A percentile compares a stretch with the other conserved stretches of the same genome.
Evolutionary conservation across 2,888 invertebrate species (phyloP).

Genomic region (Ichneumoninae sp.): DNA sequence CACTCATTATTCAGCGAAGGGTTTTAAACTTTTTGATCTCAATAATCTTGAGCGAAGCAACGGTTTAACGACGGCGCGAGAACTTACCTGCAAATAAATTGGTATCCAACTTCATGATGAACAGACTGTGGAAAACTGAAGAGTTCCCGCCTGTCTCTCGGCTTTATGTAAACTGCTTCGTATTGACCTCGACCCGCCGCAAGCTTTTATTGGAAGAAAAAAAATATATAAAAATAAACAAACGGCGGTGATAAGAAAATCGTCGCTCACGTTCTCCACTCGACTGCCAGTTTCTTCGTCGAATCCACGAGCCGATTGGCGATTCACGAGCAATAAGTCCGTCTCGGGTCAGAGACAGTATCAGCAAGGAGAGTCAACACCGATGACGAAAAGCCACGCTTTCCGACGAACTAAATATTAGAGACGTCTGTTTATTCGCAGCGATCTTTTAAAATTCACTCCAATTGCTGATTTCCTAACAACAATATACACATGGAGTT

Average conservation of each 20-base stretch:
- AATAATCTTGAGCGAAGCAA: neutral
- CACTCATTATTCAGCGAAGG: neutral
- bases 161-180: constrained; percentile 51
- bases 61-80: neutral
- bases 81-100: constrained; percentile 33
- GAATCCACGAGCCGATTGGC: constrained; percentile 30
- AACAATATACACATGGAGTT: neutral
- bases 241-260: constrained; percentile 50
- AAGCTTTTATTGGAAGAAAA: constrained; percentile 19
- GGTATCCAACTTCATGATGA: constrained; percentile 52
- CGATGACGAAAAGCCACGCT: constrained; percentile 4
- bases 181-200: constrained; percentile 50
- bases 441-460: neutral
- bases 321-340: constrained; percentile 26
- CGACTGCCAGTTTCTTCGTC: constrained; percentile 12
- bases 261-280: constrained; percentile 17
- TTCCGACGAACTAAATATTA: constrained; percentile 2
- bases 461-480: neutral
- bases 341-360: constrained; percentile 46
- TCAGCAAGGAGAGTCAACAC: constrained; percentile 16
- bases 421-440: neutral
- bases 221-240: constrained; percentile 45
- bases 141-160: constrained; percentile 18
- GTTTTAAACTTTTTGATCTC: neutral
- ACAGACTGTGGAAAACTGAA: constrained; percentile 44